Evolutionary conservation across 2,113 vertebrate species (phyloP).

Genomic region (Oceanodroma tethys): DNA sequence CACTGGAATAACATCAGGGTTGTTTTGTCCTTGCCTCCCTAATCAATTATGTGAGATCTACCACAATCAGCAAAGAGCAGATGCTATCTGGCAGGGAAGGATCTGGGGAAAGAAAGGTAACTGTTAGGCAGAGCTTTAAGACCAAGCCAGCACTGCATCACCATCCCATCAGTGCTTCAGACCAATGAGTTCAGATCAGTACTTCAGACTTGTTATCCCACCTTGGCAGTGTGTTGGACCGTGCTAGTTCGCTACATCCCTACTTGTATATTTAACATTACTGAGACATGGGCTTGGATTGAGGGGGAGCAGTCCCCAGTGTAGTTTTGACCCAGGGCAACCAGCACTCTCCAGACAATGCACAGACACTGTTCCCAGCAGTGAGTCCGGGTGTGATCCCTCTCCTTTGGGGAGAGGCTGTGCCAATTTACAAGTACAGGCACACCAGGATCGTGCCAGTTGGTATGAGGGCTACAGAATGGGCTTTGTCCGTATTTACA

Average conservation of each 20-base stretch:
- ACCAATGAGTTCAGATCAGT: neutral
- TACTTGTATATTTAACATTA: neutral
- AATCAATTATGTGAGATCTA: neutral
- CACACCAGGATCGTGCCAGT: neutral
- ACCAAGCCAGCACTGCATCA: neutral
- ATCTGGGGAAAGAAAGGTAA: neutral
- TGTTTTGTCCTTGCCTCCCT: neutral
- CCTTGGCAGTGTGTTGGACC: neutral
- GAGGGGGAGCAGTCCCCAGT: fast-evolving
- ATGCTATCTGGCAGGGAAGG: neutral
- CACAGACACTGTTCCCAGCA: neutral
- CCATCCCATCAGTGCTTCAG: neutral
- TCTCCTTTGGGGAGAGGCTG: neutral
- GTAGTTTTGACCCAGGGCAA: neutral
- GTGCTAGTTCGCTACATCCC: fast-evolving
- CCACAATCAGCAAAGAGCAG: neutral
- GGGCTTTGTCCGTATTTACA: neutral
- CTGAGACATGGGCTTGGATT: neutral
- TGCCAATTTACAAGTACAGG: neutral
- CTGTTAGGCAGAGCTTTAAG: neutral
- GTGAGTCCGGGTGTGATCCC: neutral
- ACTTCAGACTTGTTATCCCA: neutral
- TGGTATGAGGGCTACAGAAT: neutral
- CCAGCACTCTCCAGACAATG: neutral
- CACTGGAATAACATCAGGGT: neutral